phyloP scores from a whole-genome alignment of 2,113 vertebrate species.

The Elachura formosa region DNA sequence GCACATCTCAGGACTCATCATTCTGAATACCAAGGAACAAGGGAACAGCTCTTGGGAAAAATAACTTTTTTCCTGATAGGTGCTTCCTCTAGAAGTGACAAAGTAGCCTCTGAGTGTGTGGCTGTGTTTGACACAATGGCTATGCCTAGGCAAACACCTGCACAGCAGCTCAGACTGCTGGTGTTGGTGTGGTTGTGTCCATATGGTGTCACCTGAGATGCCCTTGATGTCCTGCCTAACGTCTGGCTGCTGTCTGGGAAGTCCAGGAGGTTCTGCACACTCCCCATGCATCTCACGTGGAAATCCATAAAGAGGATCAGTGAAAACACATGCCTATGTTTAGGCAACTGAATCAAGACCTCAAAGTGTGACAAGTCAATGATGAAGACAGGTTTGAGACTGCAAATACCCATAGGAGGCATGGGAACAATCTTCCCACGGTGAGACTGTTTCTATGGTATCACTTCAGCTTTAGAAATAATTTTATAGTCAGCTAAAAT shows the following conservation, averaged over 20 bases:
- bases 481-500: background rate
- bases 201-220: background rate
- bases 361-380: background rate
- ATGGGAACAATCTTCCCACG: background rate
- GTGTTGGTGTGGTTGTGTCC: background rate
- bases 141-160: background rate
- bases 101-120: background rate
- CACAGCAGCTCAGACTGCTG: background rate
- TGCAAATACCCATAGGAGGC: background rate
- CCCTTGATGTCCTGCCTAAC: background rate
- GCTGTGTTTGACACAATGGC: background rate
- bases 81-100: background rate
- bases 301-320: background rate
- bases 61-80: background rate
- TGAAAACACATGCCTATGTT: background rate
- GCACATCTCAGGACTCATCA: background rate
- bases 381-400: background rate
- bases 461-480: background rate
- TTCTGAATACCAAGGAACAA: background rate
- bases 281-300: fast-evolving
- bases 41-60: background rate
- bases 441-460: background rate
- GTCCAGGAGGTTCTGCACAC: background rate
- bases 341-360: background rate
- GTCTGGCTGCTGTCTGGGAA: background rate